These are phyloP conservation scores for Bostrychus sinensis DNA, from an alignment of 2,113 vertebrate species.

Conservation along the genomic window DNA sequence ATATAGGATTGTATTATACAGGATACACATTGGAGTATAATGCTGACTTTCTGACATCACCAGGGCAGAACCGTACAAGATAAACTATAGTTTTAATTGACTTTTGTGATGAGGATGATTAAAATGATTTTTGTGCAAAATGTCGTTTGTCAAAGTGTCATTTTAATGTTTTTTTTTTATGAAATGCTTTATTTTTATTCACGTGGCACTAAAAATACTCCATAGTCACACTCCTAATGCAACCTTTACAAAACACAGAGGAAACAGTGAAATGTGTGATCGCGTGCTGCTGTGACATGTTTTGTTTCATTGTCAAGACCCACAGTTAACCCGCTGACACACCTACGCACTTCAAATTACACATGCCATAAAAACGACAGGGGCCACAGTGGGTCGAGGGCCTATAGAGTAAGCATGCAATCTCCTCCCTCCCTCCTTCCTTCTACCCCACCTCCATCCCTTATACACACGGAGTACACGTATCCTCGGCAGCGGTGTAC, in stretches of 20 bases:
- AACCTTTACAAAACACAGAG: background rate
- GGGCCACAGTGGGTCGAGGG: conserved; percentile 32
- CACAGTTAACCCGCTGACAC: conserved; percentile 31
- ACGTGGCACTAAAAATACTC: too few relatives aligned
- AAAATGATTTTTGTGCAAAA: too few relatives aligned
- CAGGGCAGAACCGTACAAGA: too few relatives aligned
- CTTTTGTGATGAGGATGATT: too few relatives aligned
- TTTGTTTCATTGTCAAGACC: conserved; percentile 11
- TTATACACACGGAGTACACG: conserved; percentile 11
- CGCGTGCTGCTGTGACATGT: background rate
- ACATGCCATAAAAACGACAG: conserved; percentile 13
- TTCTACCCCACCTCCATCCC: background rate
- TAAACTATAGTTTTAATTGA: too few relatives aligned
- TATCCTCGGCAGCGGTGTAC: conserved; percentile 11
- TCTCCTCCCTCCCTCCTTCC: conserved; percentile 11
- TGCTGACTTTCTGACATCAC: too few relatives aligned
- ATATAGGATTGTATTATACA: too few relatives aligned
- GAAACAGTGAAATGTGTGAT: background rate
- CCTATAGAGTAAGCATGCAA: conserved; percentile 18
- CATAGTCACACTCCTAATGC: too few relatives aligned
- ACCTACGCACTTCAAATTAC: conserved; percentile 13
- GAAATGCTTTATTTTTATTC: too few relatives aligned
- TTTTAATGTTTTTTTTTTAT: too few relatives aligned
- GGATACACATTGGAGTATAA: too few relatives aligned
- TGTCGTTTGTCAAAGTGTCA: too few relatives aligned